A percentile compares a stretch with the other conserved stretches of the same genome.
These are phyloP conservation scores for Semotilus atromaculatus DNA, from an alignment of 2,797 vertebrate species.

Conservation along the genomic window DNA sequence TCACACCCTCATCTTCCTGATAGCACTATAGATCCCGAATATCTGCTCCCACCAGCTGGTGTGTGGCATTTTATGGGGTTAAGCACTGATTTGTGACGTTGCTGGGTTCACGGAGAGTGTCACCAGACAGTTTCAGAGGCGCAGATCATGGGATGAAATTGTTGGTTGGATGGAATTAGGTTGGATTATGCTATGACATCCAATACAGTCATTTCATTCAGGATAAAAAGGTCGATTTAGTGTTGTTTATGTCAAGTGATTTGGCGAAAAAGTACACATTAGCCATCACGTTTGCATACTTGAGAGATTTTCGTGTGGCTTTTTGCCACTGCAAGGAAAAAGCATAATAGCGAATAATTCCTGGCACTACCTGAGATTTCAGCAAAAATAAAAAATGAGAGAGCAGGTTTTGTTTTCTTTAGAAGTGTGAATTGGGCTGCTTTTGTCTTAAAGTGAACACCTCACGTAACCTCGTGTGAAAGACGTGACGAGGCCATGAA, in stretches of 20 bases:
- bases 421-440: neutral
- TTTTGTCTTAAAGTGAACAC: conserved; percentile 21
- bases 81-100: conserved; percentile 11
- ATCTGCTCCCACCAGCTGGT: conserved; percentile 5
- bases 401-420: conserved; percentile 22
- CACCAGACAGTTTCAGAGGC: conserved; percentile 56
- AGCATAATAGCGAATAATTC: neutral
- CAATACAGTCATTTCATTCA: neutral
- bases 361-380: conserved; percentile 6
- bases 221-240: neutral
- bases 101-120: conserved; percentile 65
- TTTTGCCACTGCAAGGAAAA: conserved; percentile 22
- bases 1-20: conserved; percentile 39
- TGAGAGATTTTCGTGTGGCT: neutral
- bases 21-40: conserved; percentile 8
- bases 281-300: conserved; percentile 5
- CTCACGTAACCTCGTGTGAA: conserved; percentile 21
- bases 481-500: conserved; percentile 18
- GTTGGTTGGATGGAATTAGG: neutral
- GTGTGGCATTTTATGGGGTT: conserved; percentile 26
- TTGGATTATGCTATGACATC: conserved; percentile 18
- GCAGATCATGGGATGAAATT: conserved; percentile 56
- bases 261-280: neutral
- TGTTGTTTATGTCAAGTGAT: neutral
- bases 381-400: conserved; percentile 8